Evolutionary conservation across 1,140 invertebrate species (phyloP).

Genomic region (Drosophila hydei): DNA sequence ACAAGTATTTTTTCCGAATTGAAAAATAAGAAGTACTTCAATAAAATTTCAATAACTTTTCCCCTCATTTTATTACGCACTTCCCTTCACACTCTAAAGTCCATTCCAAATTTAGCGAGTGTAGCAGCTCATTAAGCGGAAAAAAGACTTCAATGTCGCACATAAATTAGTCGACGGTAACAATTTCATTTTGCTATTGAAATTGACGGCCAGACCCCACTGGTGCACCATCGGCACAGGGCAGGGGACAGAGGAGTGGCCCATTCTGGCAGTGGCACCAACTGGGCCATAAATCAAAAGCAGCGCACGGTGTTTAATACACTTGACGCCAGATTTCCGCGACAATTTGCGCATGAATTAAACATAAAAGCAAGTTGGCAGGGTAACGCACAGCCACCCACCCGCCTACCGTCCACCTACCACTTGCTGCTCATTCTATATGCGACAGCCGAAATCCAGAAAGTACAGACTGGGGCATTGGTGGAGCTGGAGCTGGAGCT

Average conservation of each 20-base stretch:
- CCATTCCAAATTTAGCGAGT: slow-evolving; percentile 5
- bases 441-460: background rate
- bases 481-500: background rate
- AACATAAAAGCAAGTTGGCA: slow-evolving; percentile 75
- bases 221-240: background rate
- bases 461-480: slow-evolving; percentile 1
- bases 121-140: slow-evolving; percentile 35
- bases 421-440: background rate
- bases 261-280: slow-evolving; percentile 29
- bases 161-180: slow-evolving; percentile 73
- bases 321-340: slow-evolving; percentile 82
- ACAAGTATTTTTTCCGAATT: no score
- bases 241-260: background rate
- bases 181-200: slow-evolving; percentile 76
- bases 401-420: background rate
- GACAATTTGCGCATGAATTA: slow-evolving; percentile 82
- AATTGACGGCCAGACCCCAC: slow-evolving; percentile 62
- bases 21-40: no score
- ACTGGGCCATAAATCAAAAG: slow-evolving; percentile 78
- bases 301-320: slow-evolving; percentile 75
- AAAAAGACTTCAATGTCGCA: slow-evolving; percentile 40
- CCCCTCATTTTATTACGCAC: background rate
- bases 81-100: background rate
- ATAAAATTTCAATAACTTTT: no score
- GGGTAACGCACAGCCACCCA: slow-evolving; percentile 39